Evolutionary conservation across 2,888 invertebrate genomes (phyloP).

Genomic region (Agrilus mali): DNA sequence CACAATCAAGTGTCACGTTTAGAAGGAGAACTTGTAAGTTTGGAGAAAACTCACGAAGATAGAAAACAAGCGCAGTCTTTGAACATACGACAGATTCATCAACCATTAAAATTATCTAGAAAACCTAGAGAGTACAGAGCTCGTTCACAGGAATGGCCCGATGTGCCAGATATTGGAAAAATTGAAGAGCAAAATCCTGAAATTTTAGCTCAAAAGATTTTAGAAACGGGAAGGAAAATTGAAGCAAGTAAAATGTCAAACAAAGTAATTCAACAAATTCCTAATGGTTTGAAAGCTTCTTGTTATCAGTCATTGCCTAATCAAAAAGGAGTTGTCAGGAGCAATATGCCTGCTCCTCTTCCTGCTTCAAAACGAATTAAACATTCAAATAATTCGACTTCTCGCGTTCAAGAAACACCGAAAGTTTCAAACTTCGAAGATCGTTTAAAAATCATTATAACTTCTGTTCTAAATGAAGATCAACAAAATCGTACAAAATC

Average conservation of each 20-base stretch:
- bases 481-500: constrained; percentile 43
- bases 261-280: constrained; percentile 16
- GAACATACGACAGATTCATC: constrained; percentile 22
- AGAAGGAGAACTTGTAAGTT: constrained; percentile 61
- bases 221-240: constrained; percentile 80
- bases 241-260: constrained; percentile 62
- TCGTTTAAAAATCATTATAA: constrained; percentile 74
- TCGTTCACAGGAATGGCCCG: constrained; percentile 83
- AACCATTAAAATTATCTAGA: constrained; percentile 34
- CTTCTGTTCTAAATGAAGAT: constrained; percentile 76
- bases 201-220: constrained; percentile 75
- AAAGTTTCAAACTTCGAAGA: constrained; percentile 82
- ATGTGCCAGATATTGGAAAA: constrained; percentile 79
- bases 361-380: constrained; percentile 27
- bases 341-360: constrained; percentile 29
- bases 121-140: constrained; percentile 61
- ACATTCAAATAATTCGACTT: constrained; percentile 10
- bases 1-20: constrained; percentile 69
- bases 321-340: constrained; percentile 22
- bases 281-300: constrained; percentile 12
- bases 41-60: constrained; percentile 61
- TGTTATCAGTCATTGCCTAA: constrained; percentile 6
- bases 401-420: constrained; percentile 59
- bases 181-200: constrained; percentile 89
- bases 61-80: constrained; percentile 35